These are phyloP conservation scores for Syngnathus floridae DNA, from an alignment of 2,113 vertebrate genomes.

Conservation along the genomic window DNA sequence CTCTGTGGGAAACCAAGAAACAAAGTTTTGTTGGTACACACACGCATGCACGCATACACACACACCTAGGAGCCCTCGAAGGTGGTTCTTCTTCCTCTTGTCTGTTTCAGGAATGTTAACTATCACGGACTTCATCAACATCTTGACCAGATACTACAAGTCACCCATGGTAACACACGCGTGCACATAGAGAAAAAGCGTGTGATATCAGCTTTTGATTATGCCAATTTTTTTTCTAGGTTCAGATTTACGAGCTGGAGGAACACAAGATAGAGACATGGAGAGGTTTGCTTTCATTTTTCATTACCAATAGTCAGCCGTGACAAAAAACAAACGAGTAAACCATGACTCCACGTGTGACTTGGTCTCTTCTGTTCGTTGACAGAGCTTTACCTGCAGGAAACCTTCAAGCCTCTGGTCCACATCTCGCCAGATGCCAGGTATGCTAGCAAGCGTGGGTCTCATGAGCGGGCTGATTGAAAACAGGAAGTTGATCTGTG, in stretches of 20 bases:
- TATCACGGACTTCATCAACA: slow-evolving; percentile 98
- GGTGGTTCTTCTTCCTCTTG: neutral
- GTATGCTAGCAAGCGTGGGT: slow-evolving; percentile 53
- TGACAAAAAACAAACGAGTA: no score
- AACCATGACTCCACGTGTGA: neutral
- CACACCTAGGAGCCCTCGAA: neutral
- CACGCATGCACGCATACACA: neutral
- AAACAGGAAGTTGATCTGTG: neutral
- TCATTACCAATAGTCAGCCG: no score
- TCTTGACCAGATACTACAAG: slow-evolving; percentile 95
- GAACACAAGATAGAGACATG: slow-evolving; percentile 98
- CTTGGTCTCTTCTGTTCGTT: slow-evolving; percentile 7
- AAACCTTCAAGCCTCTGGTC: slow-evolving; percentile 98
- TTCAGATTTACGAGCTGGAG: slow-evolving; percentile 98
- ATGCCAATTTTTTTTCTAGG: slow-evolving; percentile 60
- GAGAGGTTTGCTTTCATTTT: slow-evolving; percentile 70
- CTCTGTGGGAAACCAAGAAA: slow-evolving; percentile 90
- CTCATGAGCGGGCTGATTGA: neutral
- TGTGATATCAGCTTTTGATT: neutral
- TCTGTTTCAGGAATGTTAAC: slow-evolving; percentile 85
- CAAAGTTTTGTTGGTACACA: slow-evolving; percentile 90
- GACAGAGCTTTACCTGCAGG: slow-evolving; percentile 96
- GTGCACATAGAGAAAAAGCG: slow-evolving; percentile 15
- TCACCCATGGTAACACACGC: slow-evolving; percentile 82
- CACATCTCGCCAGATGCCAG: slow-evolving; percentile 97